Base-by-base conservation (phyloP, 2,797 vertebrate species). In the Threskiornis aethiopicus region DNA sequence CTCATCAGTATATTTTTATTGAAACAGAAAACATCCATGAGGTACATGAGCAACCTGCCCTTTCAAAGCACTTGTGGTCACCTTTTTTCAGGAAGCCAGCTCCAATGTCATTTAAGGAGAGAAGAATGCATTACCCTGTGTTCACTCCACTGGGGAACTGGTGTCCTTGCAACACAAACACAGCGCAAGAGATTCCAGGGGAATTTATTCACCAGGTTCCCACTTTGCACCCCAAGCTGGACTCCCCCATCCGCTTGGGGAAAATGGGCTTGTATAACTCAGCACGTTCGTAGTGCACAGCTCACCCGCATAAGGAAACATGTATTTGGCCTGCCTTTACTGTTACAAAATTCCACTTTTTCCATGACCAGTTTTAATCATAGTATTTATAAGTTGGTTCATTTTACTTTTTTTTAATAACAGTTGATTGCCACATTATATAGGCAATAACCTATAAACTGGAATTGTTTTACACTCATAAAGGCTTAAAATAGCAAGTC, bases 401-500 rank as follows among this genome's bases (percentile, higher is more conserved):
- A 51, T 92, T 94, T 89, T 77, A 49, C 49, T 90, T 79, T 84
- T 84, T 92, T 94, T 96, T 84, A 95, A 89, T 94, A 91, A 87
- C 29, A 24, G 42, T 90, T 95, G 93, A 89, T 96, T 97, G 62
- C 72, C 41, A 64, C 2, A 0, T 95, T 96, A 87, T 94, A 51
- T 88, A 85, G 90, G 65, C 67, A 92, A 79, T 93, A 96, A 71
- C 66, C 57, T 96, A 88, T 92, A 96, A 96, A 89, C 62, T 67
- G 55, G 59, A 88, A 94, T 82, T 96, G 93, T 42, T 96, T 92
- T 95, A 57, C 69, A 47, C 57, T 87, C 87, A 76, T 96, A 97
- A 95, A 96, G 49, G 52, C 93, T 96, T 93, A 96, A 97, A 97
- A 96, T 95, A 97, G 71, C 52, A 97, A 97, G 92, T 82, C 80